Evolutionary conservation across 2,113 vertebrate species (phyloP).

Genomic region (Naja naja): DNA sequence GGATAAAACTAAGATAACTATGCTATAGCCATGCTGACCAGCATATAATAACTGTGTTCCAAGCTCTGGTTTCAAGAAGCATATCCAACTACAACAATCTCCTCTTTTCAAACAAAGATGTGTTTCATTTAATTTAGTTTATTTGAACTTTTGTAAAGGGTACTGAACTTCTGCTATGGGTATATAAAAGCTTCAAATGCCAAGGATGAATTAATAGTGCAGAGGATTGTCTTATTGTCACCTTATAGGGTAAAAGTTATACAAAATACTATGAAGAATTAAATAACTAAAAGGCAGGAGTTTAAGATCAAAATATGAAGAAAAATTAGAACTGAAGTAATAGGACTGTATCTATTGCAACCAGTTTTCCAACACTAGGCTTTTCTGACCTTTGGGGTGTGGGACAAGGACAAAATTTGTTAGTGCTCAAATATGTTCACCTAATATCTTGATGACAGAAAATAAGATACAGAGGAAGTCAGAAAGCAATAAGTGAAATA

Average conservation of each 20-base stretch:
- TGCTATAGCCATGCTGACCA: neutral
- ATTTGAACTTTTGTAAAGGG: neutral
- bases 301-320: neutral
- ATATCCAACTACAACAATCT: neutral
- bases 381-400: neutral
- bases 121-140: neutral
- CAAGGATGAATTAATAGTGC: neutral
- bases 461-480: constrained; percentile 18
- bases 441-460: neutral
- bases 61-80: neutral
- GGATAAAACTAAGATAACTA: neutral
- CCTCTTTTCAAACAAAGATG: neutral
- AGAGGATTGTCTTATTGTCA: neutral
- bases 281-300: neutral
- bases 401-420: neutral
- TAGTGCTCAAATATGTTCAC: neutral
- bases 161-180: neutral
- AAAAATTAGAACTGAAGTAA: neutral
- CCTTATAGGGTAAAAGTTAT: neutral
- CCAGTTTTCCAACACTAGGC: no score
- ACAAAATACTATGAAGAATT: neutral
- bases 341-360: neutral
- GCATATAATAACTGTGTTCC: neutral
- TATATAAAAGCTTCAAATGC: neutral
- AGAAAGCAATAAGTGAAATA: constrained; percentile 39